Base-by-base conservation (phyloP, 2,888 invertebrate genomes). In the Calliphora vomitoria region DNA sequence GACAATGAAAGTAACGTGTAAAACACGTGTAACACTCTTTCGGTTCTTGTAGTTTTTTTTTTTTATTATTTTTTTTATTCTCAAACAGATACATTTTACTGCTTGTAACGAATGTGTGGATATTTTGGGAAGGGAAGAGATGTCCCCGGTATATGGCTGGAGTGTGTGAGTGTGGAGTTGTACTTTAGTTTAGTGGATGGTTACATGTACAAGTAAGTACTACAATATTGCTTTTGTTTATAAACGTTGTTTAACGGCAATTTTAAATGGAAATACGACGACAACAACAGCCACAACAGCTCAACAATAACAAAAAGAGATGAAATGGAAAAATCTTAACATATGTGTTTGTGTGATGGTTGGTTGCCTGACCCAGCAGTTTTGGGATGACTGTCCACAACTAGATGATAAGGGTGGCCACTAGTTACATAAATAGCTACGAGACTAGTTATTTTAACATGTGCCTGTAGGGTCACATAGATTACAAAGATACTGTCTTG, bases 21-120 rank as follows among this genome's bases (percentile, higher is more conserved):
- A 87, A 89, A 93, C 92, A 92, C 91, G 92, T 92, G 92, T 91
- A 91, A 88, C 89, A 82, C 84, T 89, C 90, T 90, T 91, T 90
- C 89, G 90, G 91, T 92, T 92, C 90, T 92, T 58, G 68, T 20
- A 60, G 11, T 11, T 80, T 60, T 18, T 64, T 64, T 53, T 55
- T 44, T n/a, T n/a, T n/a, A n/a, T 11, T 10, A 5, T 5, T 15
- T 0, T 47, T 47, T 11, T 58, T n/a, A 35, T 35, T 18, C 5
- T 62, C 35, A n/a, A 53, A 10, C 15, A n/a, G n/a, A 50, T 13
- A 71, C 47, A 50, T 58, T 71, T 41, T 55, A 72, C 41, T 35
- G 44, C 64, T 44, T 44, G 64, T 64, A 81, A 64, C 25, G 41
- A 72, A 31, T 74, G 66, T 68, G 35, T 47, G 20, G 13, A 25